These are phyloP conservation scores for Agonopterix subpropinquella DNA, from an alignment of 2,888 invertebrate genomes.

Conservation along the genomic window DNA sequence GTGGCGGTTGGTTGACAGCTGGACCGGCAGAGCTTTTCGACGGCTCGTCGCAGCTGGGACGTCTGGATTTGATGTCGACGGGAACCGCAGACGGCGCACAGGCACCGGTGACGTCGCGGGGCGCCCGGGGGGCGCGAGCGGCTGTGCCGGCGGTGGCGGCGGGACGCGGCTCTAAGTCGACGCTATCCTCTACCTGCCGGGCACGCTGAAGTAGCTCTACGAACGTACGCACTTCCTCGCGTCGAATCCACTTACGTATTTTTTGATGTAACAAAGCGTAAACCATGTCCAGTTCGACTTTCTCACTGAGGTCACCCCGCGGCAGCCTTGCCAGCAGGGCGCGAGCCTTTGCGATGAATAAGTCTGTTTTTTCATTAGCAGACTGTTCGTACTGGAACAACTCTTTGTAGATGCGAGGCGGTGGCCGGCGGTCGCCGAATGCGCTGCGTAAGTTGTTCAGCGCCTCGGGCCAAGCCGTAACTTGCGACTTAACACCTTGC, in stretches of 20 bases:
- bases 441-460: background rate
- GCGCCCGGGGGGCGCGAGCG: background rate
- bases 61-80: background rate
- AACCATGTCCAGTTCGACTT: slow-evolving; percentile 1
- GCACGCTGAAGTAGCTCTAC: background rate
- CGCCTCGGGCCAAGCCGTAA: background rate
- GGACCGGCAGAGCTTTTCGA: background rate
- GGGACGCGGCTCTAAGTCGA: background rate
- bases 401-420: background rate
- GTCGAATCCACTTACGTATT: background rate
- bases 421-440: background rate
- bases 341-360: background rate
- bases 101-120: background rate
- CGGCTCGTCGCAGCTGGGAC: background rate
- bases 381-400: background rate
- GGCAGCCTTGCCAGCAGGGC: background rate
- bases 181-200: background rate
- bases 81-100: background rate
- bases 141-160: background rate
- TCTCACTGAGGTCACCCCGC: background rate
- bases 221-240: background rate
- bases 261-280: background rate
- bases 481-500: background rate
- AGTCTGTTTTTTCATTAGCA: background rate
- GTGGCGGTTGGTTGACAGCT: background rate